Evolutionary conservation across 2,888 invertebrate species (phyloP).

Genomic region (Cantharis lateralis): DNA sequence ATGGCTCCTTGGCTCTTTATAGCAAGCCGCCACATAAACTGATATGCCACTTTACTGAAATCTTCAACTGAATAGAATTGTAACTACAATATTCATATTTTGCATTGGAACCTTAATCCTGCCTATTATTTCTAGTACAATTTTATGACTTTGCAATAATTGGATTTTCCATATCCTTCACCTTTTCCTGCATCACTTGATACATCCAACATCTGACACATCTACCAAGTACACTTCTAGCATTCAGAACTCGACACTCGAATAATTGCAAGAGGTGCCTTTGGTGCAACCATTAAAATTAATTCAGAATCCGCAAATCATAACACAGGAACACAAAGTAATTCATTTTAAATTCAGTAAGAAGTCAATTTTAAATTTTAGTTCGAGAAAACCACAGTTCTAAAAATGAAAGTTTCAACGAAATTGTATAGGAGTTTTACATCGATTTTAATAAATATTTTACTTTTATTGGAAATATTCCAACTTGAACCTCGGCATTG

Average conservation of each 20-base stretch:
- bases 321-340: neutral
- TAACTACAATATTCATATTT: neutral
- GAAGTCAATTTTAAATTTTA: neutral
- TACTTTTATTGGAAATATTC: neutral
- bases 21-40: no score
- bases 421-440: neutral
- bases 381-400: neutral
- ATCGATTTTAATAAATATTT: neutral
- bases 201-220: neutral
- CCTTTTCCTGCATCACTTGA: neutral
- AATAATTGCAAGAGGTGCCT: neutral
- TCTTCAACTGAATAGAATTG: neutral
- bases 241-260: neutral
- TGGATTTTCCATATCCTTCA: neutral
- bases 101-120: neutral
- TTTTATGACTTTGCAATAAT: neutral
- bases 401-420: neutral
- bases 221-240: neutral
- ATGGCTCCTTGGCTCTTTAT: no score
- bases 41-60: no score
- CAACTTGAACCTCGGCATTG: neutral
- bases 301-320: no score
- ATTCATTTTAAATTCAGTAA: neutral
- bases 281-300: no score
- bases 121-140: neutral